Evolutionary conservation across 2,797 vertebrate genomes (phyloP).

Genomic region (Melopsittacus undulatus): DNA sequence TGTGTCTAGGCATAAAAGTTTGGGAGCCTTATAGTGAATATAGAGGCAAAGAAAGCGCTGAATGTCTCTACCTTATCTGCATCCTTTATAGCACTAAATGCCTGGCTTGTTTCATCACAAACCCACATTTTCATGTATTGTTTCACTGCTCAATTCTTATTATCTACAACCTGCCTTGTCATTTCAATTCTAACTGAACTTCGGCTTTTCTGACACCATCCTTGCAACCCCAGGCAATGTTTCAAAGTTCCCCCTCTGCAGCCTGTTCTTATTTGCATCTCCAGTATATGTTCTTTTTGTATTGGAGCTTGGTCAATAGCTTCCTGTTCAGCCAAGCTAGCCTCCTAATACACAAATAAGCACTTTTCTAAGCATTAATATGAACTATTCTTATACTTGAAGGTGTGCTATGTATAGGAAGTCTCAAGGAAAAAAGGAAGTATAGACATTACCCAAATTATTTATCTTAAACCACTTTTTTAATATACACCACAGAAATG

Average conservation of each 20-base stretch:
- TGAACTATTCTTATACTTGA: neutral
- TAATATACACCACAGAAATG: neutral
- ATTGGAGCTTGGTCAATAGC: neutral
- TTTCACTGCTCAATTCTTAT: neutral
- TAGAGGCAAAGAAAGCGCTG: neutral
- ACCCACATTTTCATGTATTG: neutral
- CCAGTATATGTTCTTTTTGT: neutral
- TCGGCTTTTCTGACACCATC: neutral
- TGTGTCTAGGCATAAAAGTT: neutral
- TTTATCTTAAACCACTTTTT: neutral
- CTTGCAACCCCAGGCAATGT: accelerated
- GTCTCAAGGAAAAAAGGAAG: neutral
- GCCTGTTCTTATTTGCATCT: neutral
- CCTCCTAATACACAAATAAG: accelerated
- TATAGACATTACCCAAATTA: neutral
- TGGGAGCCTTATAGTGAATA: neutral
- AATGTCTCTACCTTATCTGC: neutral
- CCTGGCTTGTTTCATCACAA: accelerated
- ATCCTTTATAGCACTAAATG: neutral
- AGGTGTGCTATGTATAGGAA: neutral
- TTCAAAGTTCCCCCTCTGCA: neutral
- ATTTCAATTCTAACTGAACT: neutral
- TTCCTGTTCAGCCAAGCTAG: neutral
- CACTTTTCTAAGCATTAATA: neutral
- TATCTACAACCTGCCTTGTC: neutral